A percentile compares a stretch with the other conserved stretches of the same genome.
Conservation (phyloP, 1,140 invertebrate species). For the Tribolium madens region DNA sequence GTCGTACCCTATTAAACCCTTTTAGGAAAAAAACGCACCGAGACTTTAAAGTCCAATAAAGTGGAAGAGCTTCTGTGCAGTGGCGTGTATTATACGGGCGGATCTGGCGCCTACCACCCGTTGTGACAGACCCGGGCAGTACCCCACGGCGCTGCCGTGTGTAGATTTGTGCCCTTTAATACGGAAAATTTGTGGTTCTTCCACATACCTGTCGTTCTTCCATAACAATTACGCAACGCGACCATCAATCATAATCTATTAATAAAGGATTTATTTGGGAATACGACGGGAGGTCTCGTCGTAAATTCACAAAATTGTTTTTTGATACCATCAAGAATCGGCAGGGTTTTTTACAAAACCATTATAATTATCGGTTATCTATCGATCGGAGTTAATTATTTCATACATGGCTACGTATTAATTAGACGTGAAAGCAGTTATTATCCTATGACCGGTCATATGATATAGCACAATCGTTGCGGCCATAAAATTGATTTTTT, state of each 20-base stretch:
- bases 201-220: conserved; percentile 32
- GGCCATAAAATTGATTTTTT: conserved; percentile 8
- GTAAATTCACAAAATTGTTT: conserved; percentile 6
- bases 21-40: background rate
- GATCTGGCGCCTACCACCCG: conserved; percentile 57
- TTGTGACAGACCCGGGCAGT: conserved; percentile 53
- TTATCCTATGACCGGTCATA: conserved; percentile 1
- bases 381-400: conserved; percentile 18
- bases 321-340: background rate
- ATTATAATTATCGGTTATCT: conserved; percentile 14
- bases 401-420: conserved; percentile 9
- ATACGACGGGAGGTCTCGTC: conserved; percentile 1
- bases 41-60: conserved; percentile 20
- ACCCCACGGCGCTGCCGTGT: conserved; percentile 52
- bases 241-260: background rate
- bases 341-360: background rate
- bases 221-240: conserved; percentile 20
- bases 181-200: conserved; percentile 6
- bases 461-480: conserved; percentile 6
- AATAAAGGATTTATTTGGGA: conserved; percentile 2
- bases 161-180: conserved; percentile 38
- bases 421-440: conserved; percentile 22
- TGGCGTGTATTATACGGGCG: conserved; percentile 53
- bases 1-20: background rate
- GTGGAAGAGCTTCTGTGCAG: conserved; percentile 56